Evolutionary conservation across 2,888 invertebrate genomes (phyloP), one percentile per base, ranked within the genome.

Genomic region (Pyrrhosoma nymphula): DNA sequence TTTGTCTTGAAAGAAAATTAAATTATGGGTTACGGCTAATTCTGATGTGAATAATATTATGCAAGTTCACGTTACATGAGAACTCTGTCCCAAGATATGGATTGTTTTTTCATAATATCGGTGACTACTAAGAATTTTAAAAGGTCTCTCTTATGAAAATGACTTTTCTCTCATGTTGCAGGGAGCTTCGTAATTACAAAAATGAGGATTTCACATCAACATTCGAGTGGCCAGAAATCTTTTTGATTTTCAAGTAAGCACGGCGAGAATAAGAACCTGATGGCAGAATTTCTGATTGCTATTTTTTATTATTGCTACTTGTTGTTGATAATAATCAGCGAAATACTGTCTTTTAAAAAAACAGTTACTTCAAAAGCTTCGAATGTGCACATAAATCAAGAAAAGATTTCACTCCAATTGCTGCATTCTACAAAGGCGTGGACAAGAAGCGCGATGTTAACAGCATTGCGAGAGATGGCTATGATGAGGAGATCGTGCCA

Each of bases 181-280:
- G 69, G 69, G 69, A 69, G 69, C 69, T 69, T 23, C 69, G 26
- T 26, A 69, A 69, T 69, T 69, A 26, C 12, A 69, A 26, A 69
- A 69, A 69, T n/a, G n/a, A 26, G n/a, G 69, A 69, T n/a, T 26
- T 26, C 10, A 69, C 3, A n/a, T 69, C 69, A 10, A 69, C 26
- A 20, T 69, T 69, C 26, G 69, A 69, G 69, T 12, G 10, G 2
- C 10, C 23, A 12, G 69, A 69, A 10, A 69, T 69, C 69, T 69
- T 69, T 69, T 69, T 69, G 69, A 69, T 69, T 26, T 23, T n/a
- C 69, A 69, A 69, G 69, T 69, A 69, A 69, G 69, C 69, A 69
- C 2, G n/a, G 3, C 3, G 23, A 69, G 23, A 69, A 69, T 26
- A 60, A 20, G n/a, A 69, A 69, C 60, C 16, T 60, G 60, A 20